Evolutionary conservation across 2,888 invertebrate species (phyloP).

Genomic region (Phasia obesa): DNA sequence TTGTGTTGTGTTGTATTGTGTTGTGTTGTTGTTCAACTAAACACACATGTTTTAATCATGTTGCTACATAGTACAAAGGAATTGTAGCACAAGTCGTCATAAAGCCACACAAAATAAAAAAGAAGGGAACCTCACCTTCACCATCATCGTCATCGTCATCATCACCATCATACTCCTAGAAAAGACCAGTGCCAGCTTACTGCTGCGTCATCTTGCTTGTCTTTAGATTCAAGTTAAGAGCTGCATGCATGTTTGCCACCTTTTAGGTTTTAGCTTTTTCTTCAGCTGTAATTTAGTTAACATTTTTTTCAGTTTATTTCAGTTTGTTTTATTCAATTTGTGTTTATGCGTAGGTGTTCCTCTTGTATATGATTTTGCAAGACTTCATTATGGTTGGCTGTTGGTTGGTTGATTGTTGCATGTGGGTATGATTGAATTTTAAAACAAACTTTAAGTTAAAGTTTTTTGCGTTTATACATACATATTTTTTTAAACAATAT

Average conservation of each 20-base stretch:
- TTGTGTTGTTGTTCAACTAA: not conserved
- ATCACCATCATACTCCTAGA: constrained; percentile 1
- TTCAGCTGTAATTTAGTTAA: constrained; percentile 32
- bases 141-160: too few species aligned
- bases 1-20: too few species aligned
- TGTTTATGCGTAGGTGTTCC: constrained; percentile 68
- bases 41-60: constrained; percentile 62
- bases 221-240: constrained; percentile 6
- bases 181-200: not conserved
- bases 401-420: too few species aligned
- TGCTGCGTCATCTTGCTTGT: not conserved
- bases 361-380: constrained; percentile 27
- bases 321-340: constrained; percentile 12
- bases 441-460: constrained; percentile 28
- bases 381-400: constrained; percentile 1
- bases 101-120: constrained; percentile 1
- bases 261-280: constrained; percentile 24
- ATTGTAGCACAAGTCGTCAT: constrained; percentile 35
- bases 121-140: constrained; percentile 37
- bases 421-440: constrained; percentile 53
- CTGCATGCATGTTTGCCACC: constrained; percentile 24
- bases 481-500: constrained; percentile 41
- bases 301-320: not conserved
- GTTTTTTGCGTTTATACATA: constrained; percentile 45
- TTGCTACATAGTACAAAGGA: constrained; percentile 42